phyloP scores from a whole-genome alignment of 2,113 vertebrate genomes.

The Oceanites oceanicus region DNA sequence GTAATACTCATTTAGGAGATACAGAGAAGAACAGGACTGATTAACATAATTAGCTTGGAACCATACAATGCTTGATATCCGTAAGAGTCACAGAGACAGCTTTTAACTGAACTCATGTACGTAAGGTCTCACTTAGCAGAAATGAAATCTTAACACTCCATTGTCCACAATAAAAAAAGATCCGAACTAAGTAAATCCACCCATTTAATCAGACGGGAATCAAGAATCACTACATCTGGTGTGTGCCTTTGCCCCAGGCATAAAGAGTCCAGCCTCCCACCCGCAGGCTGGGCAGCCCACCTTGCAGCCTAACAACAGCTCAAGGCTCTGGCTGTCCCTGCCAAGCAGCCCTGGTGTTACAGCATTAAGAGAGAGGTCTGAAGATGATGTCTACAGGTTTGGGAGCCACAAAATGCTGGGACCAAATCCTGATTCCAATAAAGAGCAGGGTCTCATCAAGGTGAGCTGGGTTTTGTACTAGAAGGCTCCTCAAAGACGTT shows the following conservation, averaged over 20 bases:
- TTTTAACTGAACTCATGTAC: not conserved
- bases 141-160: not conserved
- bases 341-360: not conserved
- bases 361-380: not conserved
- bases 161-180: not conserved
- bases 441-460: not conserved
- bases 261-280: not conserved
- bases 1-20: not conserved
- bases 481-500: not conserved
- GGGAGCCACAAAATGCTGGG: not conserved
- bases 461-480: not conserved
- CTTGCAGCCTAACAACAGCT: rapidly evolving
- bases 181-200: not conserved
- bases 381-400: not conserved
- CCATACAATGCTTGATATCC: not conserved
- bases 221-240: not conserved
- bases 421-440: not conserved
- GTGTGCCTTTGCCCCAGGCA: not conserved
- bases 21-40: not conserved
- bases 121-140: not conserved
- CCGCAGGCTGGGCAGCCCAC: not conserved
- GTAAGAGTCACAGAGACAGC: not conserved
- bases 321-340: not conserved
- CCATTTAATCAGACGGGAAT: not conserved
- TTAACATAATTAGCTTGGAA: not conserved